phyloP scores from a whole-genome alignment of 2,113 vertebrate species.

The Aegithalos caudatus region DNA sequence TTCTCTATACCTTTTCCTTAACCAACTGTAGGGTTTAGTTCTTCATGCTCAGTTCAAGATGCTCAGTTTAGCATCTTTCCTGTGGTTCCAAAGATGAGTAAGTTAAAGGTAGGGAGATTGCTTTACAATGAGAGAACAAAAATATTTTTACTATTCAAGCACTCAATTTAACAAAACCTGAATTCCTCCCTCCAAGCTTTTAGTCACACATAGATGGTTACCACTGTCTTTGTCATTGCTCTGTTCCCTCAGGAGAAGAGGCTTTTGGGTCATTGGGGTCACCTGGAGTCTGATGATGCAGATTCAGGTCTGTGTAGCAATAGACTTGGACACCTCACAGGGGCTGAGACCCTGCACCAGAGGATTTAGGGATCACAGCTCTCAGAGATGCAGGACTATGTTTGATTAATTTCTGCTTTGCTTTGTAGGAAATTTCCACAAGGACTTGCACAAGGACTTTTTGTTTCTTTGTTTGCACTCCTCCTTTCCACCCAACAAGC shows the following conservation, averaged over 20 bases:
- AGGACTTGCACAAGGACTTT: neutral
- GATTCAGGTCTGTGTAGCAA: neutral
- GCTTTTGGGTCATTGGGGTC: rapidly evolving
- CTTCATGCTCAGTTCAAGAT: too few species aligned
- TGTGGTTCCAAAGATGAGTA: neutral
- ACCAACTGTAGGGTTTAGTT: neutral
- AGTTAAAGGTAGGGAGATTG: neutral
- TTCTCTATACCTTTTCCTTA: neutral
- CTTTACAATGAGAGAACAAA: neutral
- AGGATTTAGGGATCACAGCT: neutral
- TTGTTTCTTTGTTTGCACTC: neutral
- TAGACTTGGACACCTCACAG: neutral
- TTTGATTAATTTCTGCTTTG: neutral
- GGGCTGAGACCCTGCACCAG: neutral
- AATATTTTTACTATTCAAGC: neutral
- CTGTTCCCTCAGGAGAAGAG: neutral
- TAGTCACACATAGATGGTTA: rapidly evolving
- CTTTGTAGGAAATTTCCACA: neutral
- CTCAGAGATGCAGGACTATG: neutral
- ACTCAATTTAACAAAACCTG: neutral
- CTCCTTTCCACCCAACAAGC: neutral
- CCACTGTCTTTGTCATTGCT: neutral
- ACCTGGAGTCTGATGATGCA: neutral
- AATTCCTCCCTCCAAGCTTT: neutral
- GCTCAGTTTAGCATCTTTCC: neutral